Evolutionary conservation across 2,888 invertebrate species (phyloP).

Genomic region (Portevinia maculata): DNA sequence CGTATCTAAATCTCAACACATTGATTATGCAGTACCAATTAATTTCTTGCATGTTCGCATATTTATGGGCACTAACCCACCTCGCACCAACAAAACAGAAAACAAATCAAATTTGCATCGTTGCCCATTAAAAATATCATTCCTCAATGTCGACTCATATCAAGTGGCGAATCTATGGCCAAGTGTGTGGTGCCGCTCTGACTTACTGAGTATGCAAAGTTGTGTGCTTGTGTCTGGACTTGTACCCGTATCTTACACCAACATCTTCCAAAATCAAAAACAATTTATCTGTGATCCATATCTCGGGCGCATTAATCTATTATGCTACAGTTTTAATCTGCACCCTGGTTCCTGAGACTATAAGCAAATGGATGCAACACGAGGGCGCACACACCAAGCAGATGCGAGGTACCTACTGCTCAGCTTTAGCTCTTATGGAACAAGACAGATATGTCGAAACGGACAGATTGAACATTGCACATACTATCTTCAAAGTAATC

Average conservation of each 20-base stretch:
- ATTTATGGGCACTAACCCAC: constrained; percentile 29
- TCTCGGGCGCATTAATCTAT: constrained; percentile 69
- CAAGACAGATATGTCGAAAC: constrained; percentile 70
- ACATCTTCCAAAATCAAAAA: constrained; percentile 67
- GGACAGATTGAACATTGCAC: constrained; percentile 70
- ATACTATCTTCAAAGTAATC: constrained; percentile 26
- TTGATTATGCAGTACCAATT: constrained; percentile 57
- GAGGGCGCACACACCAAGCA: constrained; percentile 38
- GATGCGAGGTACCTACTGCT: constrained; percentile 44
- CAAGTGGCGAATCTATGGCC: constrained; percentile 63
- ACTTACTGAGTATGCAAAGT: constrained; percentile 55
- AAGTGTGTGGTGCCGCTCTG: constrained; percentile 22
- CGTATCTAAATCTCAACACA: constrained; percentile 33
- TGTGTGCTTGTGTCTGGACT: constrained; percentile 26
- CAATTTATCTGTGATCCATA: constrained; percentile 74
- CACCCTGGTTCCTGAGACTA: constrained; percentile 42
- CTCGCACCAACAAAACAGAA: constrained; percentile 30
- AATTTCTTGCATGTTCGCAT: constrained; percentile 62
- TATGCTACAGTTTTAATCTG: constrained; percentile 66
- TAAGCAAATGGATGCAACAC: constrained; percentile 24
- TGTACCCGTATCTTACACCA: constrained; percentile 45
- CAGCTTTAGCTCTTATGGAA: constrained; percentile 44
- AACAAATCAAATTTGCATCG: constrained; percentile 72
- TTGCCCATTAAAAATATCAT: constrained; percentile 70
- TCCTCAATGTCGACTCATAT: constrained; percentile 68